phyloP scores from a whole-genome alignment of 2,113 vertebrate species.

The Hypocryptadius cinnamomeus region DNA sequence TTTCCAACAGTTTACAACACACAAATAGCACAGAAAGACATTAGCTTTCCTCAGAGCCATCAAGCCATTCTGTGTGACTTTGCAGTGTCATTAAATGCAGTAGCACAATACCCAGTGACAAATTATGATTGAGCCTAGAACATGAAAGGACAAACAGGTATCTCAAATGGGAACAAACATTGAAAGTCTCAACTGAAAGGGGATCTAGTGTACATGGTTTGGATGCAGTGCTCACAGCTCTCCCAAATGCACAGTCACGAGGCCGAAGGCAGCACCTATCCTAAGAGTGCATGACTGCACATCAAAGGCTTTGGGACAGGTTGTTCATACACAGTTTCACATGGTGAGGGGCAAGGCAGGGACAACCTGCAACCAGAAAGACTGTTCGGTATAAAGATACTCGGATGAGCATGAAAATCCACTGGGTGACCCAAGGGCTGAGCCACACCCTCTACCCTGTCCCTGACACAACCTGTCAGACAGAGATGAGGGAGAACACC shows the following conservation, averaged over 20 bases:
- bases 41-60: background rate
- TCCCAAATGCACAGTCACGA: background rate
- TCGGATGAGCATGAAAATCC: background rate
- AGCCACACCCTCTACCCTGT: fast-evolving
- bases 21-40: background rate
- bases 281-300: background rate
- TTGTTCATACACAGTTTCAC: background rate
- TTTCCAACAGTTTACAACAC: background rate
- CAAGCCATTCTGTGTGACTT: background rate
- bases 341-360: background rate
- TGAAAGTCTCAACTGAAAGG: background rate
- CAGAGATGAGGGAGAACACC: background rate
- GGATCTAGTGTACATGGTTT: background rate
- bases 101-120: background rate
- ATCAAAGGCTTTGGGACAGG: background rate
- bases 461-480: background rate
- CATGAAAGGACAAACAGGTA: background rate
- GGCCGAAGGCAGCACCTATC: background rate
- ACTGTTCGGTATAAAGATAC: background rate
- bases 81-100: background rate
- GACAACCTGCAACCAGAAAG: background rate
- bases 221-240: background rate
- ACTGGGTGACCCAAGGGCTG: background rate
- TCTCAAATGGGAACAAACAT: background rate
- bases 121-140: background rate